Conservation (phyloP, 1,140 invertebrate species). For the Drosophila varians region DNA sequence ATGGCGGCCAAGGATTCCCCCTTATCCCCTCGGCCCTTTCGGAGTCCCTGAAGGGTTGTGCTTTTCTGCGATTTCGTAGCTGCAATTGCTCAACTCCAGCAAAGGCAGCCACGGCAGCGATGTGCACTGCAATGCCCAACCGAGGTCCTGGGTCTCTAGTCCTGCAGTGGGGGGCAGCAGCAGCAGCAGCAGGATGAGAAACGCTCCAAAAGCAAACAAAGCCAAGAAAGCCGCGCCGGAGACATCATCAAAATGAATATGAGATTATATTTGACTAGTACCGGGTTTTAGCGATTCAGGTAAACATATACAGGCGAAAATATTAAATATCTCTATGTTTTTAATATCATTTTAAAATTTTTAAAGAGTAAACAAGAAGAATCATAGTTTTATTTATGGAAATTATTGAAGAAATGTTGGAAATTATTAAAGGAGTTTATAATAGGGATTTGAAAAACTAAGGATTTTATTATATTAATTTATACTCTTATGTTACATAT, state of each 20-base stretch:
- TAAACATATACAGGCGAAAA: background rate
- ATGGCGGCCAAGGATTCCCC: constrained; percentile 29
- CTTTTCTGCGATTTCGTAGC: constrained; percentile 59
- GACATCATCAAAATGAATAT: constrained; percentile 80
- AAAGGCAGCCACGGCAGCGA: constrained; percentile 22
- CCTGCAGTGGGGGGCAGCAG: background rate
- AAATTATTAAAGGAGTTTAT: too few relatives aligned
- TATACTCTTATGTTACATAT: background rate
- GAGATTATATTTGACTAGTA: constrained; percentile 70
- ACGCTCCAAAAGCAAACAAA: constrained; percentile 55
- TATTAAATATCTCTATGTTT: too few relatives aligned
- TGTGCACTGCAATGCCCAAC: constrained; percentile 31
- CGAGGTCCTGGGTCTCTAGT: constrained; percentile 8
- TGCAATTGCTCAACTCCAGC: constrained; percentile 77
- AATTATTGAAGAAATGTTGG: too few relatives aligned
- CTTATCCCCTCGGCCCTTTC: constrained; percentile 5
- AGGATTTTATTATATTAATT: too few relatives aligned
- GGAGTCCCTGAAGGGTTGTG: constrained; percentile 56
- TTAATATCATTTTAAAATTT: too few relatives aligned
- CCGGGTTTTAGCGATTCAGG: background rate
- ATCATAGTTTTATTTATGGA: too few relatives aligned
- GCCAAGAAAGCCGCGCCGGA: constrained; percentile 45
- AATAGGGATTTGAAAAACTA: too few relatives aligned
- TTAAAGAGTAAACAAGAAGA: too few relatives aligned
- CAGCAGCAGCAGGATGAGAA: background rate